phyloP scores from a whole-genome alignment of 2,797 vertebrate genomes.

The Monodelphis domestica region DNA sequence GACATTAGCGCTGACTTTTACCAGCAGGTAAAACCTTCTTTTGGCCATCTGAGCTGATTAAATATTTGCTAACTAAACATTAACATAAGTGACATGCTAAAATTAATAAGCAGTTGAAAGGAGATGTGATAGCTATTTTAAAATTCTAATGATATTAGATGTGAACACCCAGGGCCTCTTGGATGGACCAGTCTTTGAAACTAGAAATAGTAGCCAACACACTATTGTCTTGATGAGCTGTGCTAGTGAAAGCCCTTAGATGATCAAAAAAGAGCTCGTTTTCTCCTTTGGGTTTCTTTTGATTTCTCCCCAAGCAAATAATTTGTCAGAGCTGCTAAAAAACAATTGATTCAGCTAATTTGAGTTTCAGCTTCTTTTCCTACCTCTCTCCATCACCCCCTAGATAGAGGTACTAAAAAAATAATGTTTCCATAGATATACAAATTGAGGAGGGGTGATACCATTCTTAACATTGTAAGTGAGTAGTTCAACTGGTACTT shows the following conservation, averaged over 20 bases:
- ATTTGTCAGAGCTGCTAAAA: not conserved
- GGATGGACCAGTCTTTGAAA: not conserved
- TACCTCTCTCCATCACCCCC: not conserved
- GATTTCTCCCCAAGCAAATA: not conserved
- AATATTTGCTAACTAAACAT: not conserved
- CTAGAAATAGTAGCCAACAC: not conserved
- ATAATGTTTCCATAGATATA: not conserved
- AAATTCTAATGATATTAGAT: constrained; percentile 1
- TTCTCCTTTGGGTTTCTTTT: not conserved
- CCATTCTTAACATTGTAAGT: not conserved
- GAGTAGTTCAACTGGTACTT: not conserved
- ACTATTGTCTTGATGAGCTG: not conserved
- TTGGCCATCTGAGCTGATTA: not conserved
- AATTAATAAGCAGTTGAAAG: not conserved
- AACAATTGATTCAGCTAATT: constrained; percentile 20
- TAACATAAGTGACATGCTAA: not conserved
- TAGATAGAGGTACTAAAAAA: not conserved
- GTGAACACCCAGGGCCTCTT: not conserved
- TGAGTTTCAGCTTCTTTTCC: constrained; percentile 14
- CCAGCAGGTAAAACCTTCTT: constrained; percentile 75
- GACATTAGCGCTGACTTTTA: constrained; percentile 79
- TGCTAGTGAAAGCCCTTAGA: not conserved
- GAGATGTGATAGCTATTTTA: not conserved
- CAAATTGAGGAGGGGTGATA: not conserved
- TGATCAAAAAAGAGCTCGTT: constrained; percentile 2